These are phyloP conservation scores for Stylophora pistillata DNA, from an alignment of 64 coral and sea anemone genomes.

Conservation along the genomic window DNA sequence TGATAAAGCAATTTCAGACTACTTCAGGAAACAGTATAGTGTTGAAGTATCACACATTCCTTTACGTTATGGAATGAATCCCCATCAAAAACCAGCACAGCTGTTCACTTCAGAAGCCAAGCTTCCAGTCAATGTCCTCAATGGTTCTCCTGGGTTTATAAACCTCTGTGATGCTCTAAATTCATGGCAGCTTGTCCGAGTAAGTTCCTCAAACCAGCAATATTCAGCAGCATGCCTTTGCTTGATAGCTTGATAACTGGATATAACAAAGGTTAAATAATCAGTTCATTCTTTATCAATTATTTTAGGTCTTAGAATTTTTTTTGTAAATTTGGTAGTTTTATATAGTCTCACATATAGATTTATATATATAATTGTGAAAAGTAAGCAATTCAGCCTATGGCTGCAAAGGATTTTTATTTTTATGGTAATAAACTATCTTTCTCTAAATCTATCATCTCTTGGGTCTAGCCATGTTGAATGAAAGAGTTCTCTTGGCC, in stretches of 20 bases:
- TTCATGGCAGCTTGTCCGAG: slow-evolving; percentile 93
- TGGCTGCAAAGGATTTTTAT: neutral
- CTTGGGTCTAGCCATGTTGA: no score
- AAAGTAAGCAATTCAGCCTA: no score
- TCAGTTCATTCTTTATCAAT: no score
- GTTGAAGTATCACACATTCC: slow-evolving; percentile 84
- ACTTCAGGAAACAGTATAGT: slow-evolving; percentile 94
- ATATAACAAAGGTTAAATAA: no score
- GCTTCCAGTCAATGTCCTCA: slow-evolving; percentile 87
- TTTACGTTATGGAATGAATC: slow-evolving; percentile 96
- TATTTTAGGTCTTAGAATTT: no score
- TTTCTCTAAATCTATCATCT: no score
- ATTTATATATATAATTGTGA: neutral
- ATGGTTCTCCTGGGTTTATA: slow-evolving; percentile 96
- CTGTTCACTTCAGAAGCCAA: slow-evolving; percentile 81
- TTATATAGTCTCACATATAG: no score
- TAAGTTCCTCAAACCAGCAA: slow-evolving; percentile 7
- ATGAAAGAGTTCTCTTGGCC: no score
- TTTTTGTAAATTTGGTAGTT: no score
- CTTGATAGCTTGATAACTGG: no score
- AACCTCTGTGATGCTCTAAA: slow-evolving; percentile 99
- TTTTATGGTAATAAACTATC: no score
- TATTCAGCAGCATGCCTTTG: no score
- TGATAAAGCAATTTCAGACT: slow-evolving; percentile 95
- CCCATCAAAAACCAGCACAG: slow-evolving; percentile 94